Percentiles rank a stretch among this genome's conserved stretches.
These are phyloP conservation scores for Drosophila nigrodunni DNA, from an alignment of 1,140 invertebrate genomes.

Conservation along the genomic window DNA sequence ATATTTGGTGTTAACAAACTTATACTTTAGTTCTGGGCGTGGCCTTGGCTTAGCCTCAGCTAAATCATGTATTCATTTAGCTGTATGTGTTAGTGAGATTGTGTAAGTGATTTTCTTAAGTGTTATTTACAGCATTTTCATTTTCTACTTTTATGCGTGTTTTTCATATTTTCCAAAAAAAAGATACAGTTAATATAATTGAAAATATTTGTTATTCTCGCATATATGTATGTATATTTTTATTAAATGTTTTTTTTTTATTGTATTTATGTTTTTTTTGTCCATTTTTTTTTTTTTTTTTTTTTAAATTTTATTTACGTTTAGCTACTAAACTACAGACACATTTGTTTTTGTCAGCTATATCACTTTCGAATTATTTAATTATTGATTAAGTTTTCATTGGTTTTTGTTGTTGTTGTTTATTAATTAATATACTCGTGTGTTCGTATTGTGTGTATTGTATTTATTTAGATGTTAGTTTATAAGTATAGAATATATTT, in stretches of 20 bases:
- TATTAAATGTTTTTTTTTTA: neutral
- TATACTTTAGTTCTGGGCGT: constrained; percentile 53
- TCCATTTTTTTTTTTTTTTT: constrained; percentile 27
- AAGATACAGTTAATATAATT: constrained; percentile 3
- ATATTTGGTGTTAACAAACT: constrained; percentile 72
- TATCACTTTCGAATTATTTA: constrained; percentile 82
- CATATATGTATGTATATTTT: neutral
- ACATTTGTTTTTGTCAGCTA: constrained; percentile 80
- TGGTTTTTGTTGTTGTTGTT: constrained; percentile 49
- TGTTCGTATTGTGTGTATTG: constrained; percentile 32
- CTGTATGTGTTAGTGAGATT: constrained; percentile 20
- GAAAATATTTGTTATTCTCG: constrained; percentile 10
- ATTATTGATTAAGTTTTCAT: constrained; percentile 72
- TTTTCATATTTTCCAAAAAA: constrained; percentile 23
- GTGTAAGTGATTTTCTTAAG: constrained; percentile 36
- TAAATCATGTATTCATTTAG: constrained; percentile 20
- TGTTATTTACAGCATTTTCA: constrained; percentile 70
- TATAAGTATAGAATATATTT: constrained; percentile 27
- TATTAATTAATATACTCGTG: constrained; percentile 49
- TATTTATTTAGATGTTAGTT: constrained; percentile 47
- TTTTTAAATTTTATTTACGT: constrained; percentile 40
- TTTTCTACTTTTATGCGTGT: constrained; percentile 18
- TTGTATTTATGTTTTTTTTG: constrained; percentile 5
- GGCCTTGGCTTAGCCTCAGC: constrained; percentile 21
- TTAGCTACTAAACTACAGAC: constrained; percentile 81